Percentiles rank a stretch among this genome's conserved stretches.
Evolutionary conservation across 2,113 vertebrate species (phyloP).

Genomic region (Crotalus helleri): DNA sequence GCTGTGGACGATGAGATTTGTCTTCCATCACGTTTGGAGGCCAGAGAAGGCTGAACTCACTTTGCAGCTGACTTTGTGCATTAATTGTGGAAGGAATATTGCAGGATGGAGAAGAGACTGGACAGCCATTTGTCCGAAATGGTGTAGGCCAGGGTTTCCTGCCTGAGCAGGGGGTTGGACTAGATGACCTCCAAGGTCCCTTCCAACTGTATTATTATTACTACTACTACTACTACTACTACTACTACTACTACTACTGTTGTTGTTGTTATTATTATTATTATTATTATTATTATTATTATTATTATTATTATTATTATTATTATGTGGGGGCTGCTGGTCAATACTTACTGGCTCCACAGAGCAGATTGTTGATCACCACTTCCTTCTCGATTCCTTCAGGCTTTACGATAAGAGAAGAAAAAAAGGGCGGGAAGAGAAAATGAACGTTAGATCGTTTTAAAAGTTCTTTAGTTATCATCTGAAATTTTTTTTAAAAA

Average conservation of each 20-base stretch:
- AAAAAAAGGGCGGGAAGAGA: conserved; percentile 8
- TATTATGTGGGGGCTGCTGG: too few species aligned
- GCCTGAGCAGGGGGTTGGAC: too few species aligned
- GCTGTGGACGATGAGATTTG: neutral
- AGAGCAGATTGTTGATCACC: conserved; percentile 62
- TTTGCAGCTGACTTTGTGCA: neutral
- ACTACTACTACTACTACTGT: rapidly evolving
- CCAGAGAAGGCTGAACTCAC: neutral
- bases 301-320: too few species aligned
- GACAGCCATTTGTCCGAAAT: too few species aligned
- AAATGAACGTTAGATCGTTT: neutral
- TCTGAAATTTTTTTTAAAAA: neutral
- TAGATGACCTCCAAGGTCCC: too few species aligned
- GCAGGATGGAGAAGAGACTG: neutral
- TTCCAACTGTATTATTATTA: too few species aligned
- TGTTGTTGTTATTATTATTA: too few species aligned
- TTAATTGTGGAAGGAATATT: neutral
- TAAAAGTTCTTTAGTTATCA: neutral
- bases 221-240: too few species aligned
- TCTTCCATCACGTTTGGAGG: neutral
- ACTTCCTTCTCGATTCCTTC: conserved; percentile 68
- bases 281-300: too few species aligned
- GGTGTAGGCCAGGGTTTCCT: too few species aligned
- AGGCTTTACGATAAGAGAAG: conserved; percentile 54
- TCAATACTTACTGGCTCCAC: conserved; percentile 63